A percentile compares a stretch with the other conserved stretches of the same genome.
Conservation (phyloP, 2,888 invertebrate species). For the Thecophora atra region DNA sequence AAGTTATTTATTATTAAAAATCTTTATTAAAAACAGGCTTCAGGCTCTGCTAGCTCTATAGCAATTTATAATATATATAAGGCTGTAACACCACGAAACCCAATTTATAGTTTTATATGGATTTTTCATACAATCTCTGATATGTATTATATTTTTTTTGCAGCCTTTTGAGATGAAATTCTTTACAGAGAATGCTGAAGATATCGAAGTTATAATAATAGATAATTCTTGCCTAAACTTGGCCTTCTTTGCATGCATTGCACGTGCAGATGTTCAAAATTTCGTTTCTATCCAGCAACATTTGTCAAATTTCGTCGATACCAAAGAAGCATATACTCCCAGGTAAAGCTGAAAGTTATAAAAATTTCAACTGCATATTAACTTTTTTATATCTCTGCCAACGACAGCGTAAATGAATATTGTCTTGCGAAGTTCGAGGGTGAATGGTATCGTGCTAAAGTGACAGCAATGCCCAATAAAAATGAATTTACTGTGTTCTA, state of each 20-base stretch:
- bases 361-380: not conserved
- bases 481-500: constrained; percentile 47
- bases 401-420: constrained; percentile 47
- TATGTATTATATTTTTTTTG: constrained; percentile 6
- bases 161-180: constrained; percentile 40
- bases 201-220: constrained; percentile 45
- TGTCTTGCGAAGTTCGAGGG: constrained; percentile 49
- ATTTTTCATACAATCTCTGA: too few species aligned
- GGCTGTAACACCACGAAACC: too few species aligned
- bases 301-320: constrained; percentile 41
- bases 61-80: too few species aligned
- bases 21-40: too few species aligned
- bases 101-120: too few species aligned
- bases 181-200: constrained; percentile 37
- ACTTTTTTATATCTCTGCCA: not conserved
- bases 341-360: constrained; percentile 42
- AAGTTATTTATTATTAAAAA: not conserved
- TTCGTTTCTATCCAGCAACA: constrained; percentile 43
- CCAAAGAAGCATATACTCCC: constrained; percentile 46
- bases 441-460: constrained; percentile 53
- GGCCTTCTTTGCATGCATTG: constrained; percentile 49
- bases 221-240: constrained; percentile 45
- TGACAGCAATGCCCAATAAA: constrained; percentile 36
- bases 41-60: too few species aligned
- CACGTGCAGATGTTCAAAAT: constrained; percentile 41